phyloP scores from a whole-genome alignment of 2,113 vertebrate genomes.

The Coptodon bakossiorum region DNA sequence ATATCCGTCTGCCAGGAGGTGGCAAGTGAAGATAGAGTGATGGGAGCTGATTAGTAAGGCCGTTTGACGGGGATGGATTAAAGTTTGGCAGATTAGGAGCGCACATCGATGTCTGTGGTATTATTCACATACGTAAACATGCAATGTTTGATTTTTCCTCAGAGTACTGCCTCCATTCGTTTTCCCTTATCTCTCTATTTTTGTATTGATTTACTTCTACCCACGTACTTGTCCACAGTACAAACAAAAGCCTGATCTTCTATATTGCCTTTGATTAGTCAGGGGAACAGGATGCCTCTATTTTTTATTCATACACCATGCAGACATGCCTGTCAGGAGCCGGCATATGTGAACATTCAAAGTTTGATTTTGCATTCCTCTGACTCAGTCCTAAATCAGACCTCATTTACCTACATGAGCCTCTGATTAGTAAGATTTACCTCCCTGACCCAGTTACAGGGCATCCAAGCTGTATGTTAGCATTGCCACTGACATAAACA shows the following conservation, averaged over 20 bases:
- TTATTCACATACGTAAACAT: not conserved
- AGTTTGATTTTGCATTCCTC: not conserved
- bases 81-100: slow-evolving; percentile 20
- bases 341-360: not conserved
- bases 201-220: not conserved
- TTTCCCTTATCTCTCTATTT: not conserved
- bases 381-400: not conserved
- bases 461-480: not conserved
- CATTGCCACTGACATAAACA: not conserved
- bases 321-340: accelerated
- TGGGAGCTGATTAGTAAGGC: slow-evolving; percentile 33
- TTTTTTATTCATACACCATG: not conserved
- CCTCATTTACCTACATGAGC: not conserved
- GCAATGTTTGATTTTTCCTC: not conserved
- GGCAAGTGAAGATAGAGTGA: slow-evolving; percentile 21
- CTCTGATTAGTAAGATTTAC: not conserved
- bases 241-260: not conserved
- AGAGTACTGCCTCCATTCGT: not conserved
- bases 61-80: slow-evolving; percentile 21
- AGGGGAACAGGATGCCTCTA: not conserved
- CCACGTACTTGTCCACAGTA: not conserved
- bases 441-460: not conserved
- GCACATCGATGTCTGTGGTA: not conserved
- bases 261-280: not conserved
- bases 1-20: slow-evolving; percentile 43